Percentiles rank a stretch among this genome's conserved stretches.
phyloP scores from a whole-genome alignment of 2,113 vertebrate genomes.

The Lethenteron camtschaticum region DNA sequence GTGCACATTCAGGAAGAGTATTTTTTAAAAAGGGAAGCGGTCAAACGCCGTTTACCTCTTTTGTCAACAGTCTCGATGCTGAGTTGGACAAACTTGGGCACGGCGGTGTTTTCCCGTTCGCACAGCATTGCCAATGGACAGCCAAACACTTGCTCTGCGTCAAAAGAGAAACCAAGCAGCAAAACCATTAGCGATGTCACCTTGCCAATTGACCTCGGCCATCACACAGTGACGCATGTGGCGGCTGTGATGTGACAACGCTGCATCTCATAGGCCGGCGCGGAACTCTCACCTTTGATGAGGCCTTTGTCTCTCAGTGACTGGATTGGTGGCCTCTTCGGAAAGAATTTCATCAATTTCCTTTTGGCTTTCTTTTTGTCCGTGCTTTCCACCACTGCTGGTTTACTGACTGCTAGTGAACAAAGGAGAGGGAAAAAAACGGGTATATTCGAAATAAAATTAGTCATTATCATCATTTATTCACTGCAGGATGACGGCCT shows the following conservation, averaged over 20 bases:
- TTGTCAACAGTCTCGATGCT: constrained; percentile 52
- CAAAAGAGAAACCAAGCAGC: no score
- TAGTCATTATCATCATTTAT: no score
- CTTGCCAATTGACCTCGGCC: no score
- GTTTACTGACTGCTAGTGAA: neutral
- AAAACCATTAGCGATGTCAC: no score
- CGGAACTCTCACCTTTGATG: constrained; percentile 38
- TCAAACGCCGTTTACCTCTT: constrained; percentile 27
- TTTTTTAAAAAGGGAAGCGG: neutral
- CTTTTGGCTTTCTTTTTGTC: constrained; percentile 50
- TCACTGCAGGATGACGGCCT: no score
- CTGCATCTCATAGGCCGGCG: no score
- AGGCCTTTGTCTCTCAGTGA: constrained; percentile 65
- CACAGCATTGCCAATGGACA: constrained; percentile 58
- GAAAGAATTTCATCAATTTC: constrained; percentile 50
- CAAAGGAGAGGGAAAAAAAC: neutral
- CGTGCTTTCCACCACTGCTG: constrained; percentile 17
- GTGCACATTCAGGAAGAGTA: neutral
- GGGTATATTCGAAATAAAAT: neutral
- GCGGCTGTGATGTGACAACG: no score
- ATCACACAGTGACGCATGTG: no score
- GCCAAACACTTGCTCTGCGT: constrained; percentile 67
- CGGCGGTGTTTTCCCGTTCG: constrained; percentile 35
- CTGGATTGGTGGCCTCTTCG: constrained; percentile 50
- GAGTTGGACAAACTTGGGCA: constrained; percentile 54